Percentiles rank a stretch among this genome's conserved stretches.
Evolutionary conservation across 2,888 invertebrate species (phyloP).

Genomic region (Caenorhabditis sulstoni): DNA sequence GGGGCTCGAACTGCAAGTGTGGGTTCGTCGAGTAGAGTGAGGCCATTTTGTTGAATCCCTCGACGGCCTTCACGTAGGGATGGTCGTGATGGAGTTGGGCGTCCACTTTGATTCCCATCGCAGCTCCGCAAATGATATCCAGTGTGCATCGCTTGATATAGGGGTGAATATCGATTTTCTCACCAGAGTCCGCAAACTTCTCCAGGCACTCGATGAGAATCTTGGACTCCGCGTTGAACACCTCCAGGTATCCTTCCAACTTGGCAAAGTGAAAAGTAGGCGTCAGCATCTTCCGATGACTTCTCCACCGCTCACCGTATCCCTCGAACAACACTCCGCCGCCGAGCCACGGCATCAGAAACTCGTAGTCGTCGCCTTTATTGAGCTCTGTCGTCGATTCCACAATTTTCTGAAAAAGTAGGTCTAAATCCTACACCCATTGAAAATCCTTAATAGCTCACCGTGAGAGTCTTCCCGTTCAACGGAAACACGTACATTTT

Average conservation of each 20-base stretch:
- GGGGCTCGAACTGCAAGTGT: background rate
- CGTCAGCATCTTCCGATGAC: constrained; percentile 82
- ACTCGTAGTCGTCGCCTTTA: constrained; percentile 81
- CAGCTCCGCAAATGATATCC: constrained; percentile 81
- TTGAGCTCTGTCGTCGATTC: constrained; percentile 78
- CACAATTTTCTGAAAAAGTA: constrained; percentile 69
- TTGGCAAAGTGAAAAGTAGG: constrained; percentile 83
- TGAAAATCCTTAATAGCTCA: background rate
- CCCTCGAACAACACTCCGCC: constrained; percentile 76
- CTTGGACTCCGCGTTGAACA: constrained; percentile 50
- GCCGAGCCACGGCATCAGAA: constrained; percentile 82
- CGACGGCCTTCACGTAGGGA: constrained; percentile 72
- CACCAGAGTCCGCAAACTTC: constrained; percentile 69
- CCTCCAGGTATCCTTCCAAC: constrained; percentile 81
- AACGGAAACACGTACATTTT: constrained; percentile 43
- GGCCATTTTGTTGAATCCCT: constrained; percentile 55
- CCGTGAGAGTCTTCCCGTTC: constrained; percentile 35
- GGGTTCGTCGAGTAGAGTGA: constrained; percentile 12
- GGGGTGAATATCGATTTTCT: constrained; percentile 82
- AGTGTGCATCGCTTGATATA: constrained; percentile 82
- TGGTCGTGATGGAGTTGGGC: constrained; percentile 69
- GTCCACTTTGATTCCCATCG: constrained; percentile 74
- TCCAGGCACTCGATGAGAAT: constrained; percentile 81
- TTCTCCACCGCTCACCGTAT: constrained; percentile 81
- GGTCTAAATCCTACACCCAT: background rate